These are phyloP conservation scores for Clytia hemisphaerica DNA, from an alignment of 30 jellyfish, hydroid and myxozoan species.

Conservation along the genomic window DNA sequence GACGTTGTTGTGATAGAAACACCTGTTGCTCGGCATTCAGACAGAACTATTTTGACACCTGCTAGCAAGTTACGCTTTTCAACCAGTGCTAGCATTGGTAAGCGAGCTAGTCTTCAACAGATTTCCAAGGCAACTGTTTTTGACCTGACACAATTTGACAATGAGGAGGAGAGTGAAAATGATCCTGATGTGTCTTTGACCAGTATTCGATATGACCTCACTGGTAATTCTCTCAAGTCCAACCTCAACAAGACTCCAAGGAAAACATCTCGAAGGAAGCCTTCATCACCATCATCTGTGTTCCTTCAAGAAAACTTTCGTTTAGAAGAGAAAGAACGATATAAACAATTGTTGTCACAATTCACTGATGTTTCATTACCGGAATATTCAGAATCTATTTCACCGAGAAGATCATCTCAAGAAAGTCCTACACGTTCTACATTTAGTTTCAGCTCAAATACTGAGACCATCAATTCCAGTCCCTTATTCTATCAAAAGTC, in stretches of 20 bases:
- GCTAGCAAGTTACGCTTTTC: too few relatives aligned
- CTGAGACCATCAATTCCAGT: background rate
- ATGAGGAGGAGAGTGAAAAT: too few relatives aligned
- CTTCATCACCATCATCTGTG: too few relatives aligned
- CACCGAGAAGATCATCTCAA: background rate
- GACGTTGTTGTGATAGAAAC: too few relatives aligned
- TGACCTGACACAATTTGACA: constrained; percentile 1
- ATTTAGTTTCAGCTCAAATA: background rate
- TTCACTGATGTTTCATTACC: constrained; percentile 37
- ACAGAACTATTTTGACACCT: too few relatives aligned
- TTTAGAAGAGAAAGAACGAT: constrained; percentile 65
- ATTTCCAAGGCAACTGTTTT: constrained; percentile 1
- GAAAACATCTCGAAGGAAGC: too few relatives aligned
- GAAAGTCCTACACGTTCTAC: background rate
- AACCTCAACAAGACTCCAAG: too few relatives aligned
- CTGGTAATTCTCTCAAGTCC: background rate
- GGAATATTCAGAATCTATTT: constrained; percentile 12
- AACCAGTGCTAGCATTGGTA: too few relatives aligned
- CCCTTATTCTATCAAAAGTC: background rate
- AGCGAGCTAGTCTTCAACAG: too few relatives aligned
- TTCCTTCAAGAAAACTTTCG: constrained; percentile 42
- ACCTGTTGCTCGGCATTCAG: too few relatives aligned
- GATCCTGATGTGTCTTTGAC: background rate
- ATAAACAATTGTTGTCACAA: constrained; percentile 53
- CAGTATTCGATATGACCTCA: background rate